These are phyloP conservation scores for Sebastes matsubarae DNA, from an alignment of 2,797 vertebrate genomes.

Conservation along the genomic window DNA sequence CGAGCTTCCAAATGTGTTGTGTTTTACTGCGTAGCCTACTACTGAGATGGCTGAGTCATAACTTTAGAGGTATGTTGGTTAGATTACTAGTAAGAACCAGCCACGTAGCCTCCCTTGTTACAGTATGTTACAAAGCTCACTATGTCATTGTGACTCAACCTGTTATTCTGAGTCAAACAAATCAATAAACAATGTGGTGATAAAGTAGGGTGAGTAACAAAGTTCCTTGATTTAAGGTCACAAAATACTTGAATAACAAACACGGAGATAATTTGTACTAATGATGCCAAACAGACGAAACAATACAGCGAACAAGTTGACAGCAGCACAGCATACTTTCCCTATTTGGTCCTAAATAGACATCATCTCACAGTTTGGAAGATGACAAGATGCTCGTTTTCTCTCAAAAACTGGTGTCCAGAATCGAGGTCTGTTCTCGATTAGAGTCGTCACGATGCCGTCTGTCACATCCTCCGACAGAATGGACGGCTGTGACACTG, in stretches of 20 bases:
- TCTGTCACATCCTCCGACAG: slow-evolving; percentile 46
- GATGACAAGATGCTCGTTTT: slow-evolving; percentile 47
- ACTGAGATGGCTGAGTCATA: background rate
- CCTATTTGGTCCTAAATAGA: slow-evolving; percentile 20
- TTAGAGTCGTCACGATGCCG: slow-evolving; percentile 57
- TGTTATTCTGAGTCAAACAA: background rate
- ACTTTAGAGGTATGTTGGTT: background rate
- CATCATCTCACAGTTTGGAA: slow-evolving; percentile 39
- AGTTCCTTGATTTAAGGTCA: background rate
- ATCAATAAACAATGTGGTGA: background rate
- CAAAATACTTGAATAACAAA: background rate
- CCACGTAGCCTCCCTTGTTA: background rate
- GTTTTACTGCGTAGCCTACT: background rate
- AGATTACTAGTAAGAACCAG: background rate
- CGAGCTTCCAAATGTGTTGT: background rate
- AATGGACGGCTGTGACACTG: slow-evolving; percentile 28
- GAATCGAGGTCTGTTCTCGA: slow-evolving; percentile 53
- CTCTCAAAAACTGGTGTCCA: slow-evolving; percentile 43
- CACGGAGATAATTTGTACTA: background rate
- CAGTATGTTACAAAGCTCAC: background rate
- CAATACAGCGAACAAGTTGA: slow-evolving; percentile 1
- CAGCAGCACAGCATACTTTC: slow-evolving; percentile 6
- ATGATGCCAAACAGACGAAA: slow-evolving; percentile 2
- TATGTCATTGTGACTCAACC: background rate
- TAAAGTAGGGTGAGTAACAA: background rate